Percentiles rank a stretch among this genome's conserved stretches.
These are phyloP conservation scores for Proctacanthus coquilletti DNA, from an alignment of 1,140 invertebrate genomes.

Conservation along the genomic window DNA sequence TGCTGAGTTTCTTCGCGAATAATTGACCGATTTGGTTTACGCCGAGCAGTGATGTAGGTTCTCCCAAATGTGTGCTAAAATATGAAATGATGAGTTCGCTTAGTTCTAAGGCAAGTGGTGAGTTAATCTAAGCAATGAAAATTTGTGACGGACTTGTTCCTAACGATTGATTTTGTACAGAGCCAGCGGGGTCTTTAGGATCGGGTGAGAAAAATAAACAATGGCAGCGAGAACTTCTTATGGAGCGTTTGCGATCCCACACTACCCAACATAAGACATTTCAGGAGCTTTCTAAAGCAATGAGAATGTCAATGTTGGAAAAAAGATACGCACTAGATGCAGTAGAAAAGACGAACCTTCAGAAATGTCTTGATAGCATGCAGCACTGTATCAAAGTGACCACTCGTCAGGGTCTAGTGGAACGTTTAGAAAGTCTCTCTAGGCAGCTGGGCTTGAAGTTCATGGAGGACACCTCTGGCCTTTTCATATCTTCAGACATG, in stretches of 20 bases:
- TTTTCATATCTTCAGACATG: conserved; percentile 92
- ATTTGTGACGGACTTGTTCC: not conserved
- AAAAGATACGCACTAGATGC: conserved; percentile 69
- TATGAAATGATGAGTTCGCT: too few relatives aligned
- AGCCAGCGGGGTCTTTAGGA: not conserved
- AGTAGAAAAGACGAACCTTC: conserved; percentile 66
- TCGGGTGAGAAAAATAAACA: conserved; percentile 46
- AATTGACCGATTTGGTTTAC: too few relatives aligned
- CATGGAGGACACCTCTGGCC: conserved; percentile 25
- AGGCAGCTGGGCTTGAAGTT: conserved; percentile 56
- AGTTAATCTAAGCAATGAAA: not conserved
- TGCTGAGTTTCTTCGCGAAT: too few relatives aligned
- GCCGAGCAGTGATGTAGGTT: too few relatives aligned
- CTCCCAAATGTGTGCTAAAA: too few relatives aligned
- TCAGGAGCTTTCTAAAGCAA: conserved; percentile 67
- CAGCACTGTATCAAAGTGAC: conserved; percentile 90
- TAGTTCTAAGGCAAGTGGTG: not conserved
- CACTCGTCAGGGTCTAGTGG: conserved; percentile 78
- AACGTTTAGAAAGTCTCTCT: conserved; percentile 78
- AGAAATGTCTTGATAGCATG: conserved; percentile 79
- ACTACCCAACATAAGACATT: conserved; percentile 59
- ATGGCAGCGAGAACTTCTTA: conserved; percentile 64
- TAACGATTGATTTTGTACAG: not conserved
- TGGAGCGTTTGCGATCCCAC: conserved; percentile 72
- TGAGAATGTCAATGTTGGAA: conserved; percentile 70